phyloP scores from a whole-genome alignment of 2,888 invertebrate species.

The Agrochola litura region DNA sequence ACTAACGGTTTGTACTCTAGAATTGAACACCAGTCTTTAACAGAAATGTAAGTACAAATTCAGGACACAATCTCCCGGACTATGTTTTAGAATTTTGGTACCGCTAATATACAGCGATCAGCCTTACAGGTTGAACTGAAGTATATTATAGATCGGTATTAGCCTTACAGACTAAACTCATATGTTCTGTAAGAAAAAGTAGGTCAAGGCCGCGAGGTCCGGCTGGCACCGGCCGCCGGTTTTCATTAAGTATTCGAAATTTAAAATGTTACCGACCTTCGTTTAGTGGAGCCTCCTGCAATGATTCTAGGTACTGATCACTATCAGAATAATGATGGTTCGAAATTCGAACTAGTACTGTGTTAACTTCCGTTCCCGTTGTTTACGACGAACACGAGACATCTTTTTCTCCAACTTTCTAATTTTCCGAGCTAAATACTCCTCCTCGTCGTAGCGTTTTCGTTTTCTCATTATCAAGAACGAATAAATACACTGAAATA shows the following conservation, averaged over 20 bases:
- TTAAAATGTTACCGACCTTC: not conserved
- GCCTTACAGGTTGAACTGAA: not conserved
- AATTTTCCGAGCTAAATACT: no score
- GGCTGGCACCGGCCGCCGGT: not conserved
- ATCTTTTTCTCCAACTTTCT: not conserved
- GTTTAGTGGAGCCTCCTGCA: not conserved
- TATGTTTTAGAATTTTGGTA: not conserved
- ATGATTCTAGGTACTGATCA: not conserved
- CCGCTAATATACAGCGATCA: not conserved
- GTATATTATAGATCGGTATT: not conserved
- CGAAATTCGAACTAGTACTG: not conserved
- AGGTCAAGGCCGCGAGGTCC: not conserved
- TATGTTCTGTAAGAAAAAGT: not conserved
- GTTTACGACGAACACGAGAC: no score
- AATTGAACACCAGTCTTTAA: no score
- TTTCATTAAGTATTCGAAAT: not conserved
- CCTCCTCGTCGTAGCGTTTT: no score
- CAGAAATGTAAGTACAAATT: no score
- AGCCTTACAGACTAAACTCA: not conserved
- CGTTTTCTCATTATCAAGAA: no score
- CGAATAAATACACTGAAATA: no score
- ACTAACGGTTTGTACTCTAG: constrained; percentile 1
- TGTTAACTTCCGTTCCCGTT: not conserved
- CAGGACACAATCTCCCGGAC: no score
- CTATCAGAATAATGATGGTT: not conserved